Evolutionary conservation across 37 sponge, comb jelly and placozoan species (phyloP).

Genomic region (Ianthella basta): DNA sequence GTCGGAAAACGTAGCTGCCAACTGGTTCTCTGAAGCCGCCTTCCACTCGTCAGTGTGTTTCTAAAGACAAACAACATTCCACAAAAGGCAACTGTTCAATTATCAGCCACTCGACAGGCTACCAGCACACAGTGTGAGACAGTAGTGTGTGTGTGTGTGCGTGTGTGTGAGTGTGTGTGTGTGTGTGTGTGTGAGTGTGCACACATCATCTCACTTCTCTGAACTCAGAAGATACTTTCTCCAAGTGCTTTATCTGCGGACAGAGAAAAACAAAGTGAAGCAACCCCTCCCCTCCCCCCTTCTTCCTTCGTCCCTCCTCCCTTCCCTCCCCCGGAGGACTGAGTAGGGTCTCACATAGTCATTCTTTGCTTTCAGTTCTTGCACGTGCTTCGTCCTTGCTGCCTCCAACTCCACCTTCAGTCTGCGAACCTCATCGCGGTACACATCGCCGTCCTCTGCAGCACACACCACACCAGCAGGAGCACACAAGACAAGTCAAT

Average conservation of each 20-base stretch:
- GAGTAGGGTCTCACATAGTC: neutral
- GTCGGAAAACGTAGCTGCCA: neutral
- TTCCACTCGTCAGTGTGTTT: slow-evolving; percentile 72
- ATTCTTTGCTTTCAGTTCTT: slow-evolving; percentile 5
- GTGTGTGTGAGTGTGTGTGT: too few relatives aligned
- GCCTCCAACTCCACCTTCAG: slow-evolving; percentile 19
- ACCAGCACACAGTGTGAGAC: too few relatives aligned
- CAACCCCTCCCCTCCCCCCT: neutral
- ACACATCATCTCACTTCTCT: neutral
- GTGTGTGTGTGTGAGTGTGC: too few relatives aligned
- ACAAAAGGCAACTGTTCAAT: too few relatives aligned
- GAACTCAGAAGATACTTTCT: neutral
- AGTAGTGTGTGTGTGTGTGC: too few relatives aligned
- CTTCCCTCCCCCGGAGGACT: too few relatives aligned
- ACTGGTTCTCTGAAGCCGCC: slow-evolving; percentile 31
- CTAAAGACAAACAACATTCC: slow-evolving; percentile 18
- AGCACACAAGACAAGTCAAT: neutral
- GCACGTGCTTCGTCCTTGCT: neutral
- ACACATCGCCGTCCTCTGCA: slow-evolving; percentile 1
- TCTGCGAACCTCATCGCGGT: neutral
- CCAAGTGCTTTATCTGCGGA: neutral
- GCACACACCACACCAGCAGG: neutral
- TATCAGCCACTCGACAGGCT: too few relatives aligned
- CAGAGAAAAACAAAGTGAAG: neutral
- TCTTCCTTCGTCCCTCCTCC: too few relatives aligned